Base-by-base conservation (phyloP, 2,888 invertebrate species). In the Camponotus fellah region DNA sequence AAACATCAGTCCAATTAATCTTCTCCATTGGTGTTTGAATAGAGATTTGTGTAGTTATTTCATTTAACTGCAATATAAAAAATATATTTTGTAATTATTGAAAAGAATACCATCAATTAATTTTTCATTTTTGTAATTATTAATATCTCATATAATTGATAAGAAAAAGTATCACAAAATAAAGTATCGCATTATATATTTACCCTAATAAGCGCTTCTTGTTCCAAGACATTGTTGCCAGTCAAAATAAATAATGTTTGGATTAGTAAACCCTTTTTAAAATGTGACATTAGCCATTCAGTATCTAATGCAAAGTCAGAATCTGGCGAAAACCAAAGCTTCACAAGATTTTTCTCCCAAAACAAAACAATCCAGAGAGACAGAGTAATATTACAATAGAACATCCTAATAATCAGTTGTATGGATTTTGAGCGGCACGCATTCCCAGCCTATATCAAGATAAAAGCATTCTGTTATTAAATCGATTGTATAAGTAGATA, bases 261-360 rank as follows among this genome's bases (percentile, higher is more conserved):
- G 17, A 96, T 93, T 86, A 97, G 95, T 91, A 96, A 96, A 12
- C 96, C 96, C 74, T 96, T 96, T 83, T 96, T 96, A 94, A 97
- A 97, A 84, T 96, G 96, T 26, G 96, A 95, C 92, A 97, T 96
- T 83, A 97, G 95, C 97, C 97, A 97, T 91, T 97, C 96, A 5
- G 97, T 97, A 89, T 97, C 97, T 87, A 95, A 93, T 60, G 96
- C 96, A 92, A 97, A 97, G 85, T 97, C 96, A 0, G 97, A 97
- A 60, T 97, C 96, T 62, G 96, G 96, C 14, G 97, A 97, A 34
- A 97, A 96, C 97, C 97, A 98, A 88, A 98, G 94, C 91, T 97
- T 97, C 91, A 97, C 94, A 0, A 97, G 97, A 94, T 97, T 97
- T 92, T 96, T 97, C 95, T 97, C 97, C 93, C 97, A 94, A 97